Percentiles rank a stretch among this genome's conserved stretches.
These are phyloP conservation scores for Alectura lathami DNA, from an alignment of 2,113 vertebrate genomes.

Conservation along the genomic window DNA sequence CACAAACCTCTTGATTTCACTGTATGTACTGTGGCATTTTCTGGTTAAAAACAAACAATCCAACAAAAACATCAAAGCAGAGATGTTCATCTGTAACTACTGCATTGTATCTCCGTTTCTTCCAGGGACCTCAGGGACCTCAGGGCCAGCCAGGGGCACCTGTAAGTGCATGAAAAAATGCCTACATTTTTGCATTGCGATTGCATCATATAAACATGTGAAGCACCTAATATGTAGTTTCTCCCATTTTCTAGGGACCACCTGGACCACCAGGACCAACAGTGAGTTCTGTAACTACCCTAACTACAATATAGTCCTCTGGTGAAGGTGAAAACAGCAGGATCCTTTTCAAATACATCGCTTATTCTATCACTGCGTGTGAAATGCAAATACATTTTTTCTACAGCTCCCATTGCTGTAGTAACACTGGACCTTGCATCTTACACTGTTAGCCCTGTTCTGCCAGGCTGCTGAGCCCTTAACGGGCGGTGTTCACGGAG, in stretches of 20 bases:
- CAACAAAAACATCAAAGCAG: not conserved
- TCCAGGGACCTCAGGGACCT: constrained; percentile 90
- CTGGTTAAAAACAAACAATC: not conserved
- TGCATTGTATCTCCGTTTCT: constrained; percentile 46
- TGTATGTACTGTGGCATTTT: not conserved
- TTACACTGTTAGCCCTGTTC: not conserved
- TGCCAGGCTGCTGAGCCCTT: not conserved
- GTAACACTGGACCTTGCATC: not conserved
- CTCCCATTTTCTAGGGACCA: constrained; percentile 80
- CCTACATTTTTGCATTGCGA: not conserved
- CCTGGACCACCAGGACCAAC: constrained; percentile 87
- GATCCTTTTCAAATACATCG: not conserved
- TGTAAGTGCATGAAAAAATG: constrained; percentile 78
- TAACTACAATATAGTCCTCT: not conserved
- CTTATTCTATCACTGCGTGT: not conserved
- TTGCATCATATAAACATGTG: not conserved
- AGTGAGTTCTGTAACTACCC: constrained; percentile 78
- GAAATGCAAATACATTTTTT: not conserved
- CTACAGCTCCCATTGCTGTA: not conserved
- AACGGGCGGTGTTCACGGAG: not conserved
- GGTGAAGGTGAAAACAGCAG: not conserved
- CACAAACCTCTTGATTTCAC: not conserved
- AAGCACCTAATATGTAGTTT: not conserved
- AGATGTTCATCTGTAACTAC: not conserved
- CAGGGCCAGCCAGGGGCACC: constrained; percentile 87